Evolutionary conservation across 1,140 invertebrate species (phyloP), one percentile per base, ranked within the genome.

Genomic region (Homarus americanus): DNA sequence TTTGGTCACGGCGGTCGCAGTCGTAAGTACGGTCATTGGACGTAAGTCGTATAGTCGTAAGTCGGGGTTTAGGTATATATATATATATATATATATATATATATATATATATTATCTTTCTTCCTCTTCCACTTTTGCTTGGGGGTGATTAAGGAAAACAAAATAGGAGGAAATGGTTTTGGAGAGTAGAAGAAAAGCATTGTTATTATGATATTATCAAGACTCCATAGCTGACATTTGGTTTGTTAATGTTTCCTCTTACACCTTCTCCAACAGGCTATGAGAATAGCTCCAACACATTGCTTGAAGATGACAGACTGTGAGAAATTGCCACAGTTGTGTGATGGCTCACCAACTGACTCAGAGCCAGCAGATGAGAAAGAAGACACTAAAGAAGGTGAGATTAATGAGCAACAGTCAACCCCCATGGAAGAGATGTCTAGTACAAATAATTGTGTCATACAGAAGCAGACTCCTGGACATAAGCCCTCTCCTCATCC

Each of bases 391-490:
- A 38, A 86, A n/a, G 83, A 53, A 7, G 28, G 73, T 17, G 83
- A 75, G 1, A n/a, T 73, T 9, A 53, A 34, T 32, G 28, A 75
- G 72, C n/a, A 10, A n/a, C 24, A 88, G 36, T 7, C 49, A 63
- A 36, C 20, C n/a, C 0, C 12, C 20, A 36, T 38, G 49, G 83
- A 86, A 34, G 83, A 86, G 49, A 28, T 32, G 17, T 58, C 34
- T 15, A 84, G 82, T 72, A 84, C 82, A 84, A 84, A 69, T 44
- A 84, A n/a, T 63, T 38, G 41, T 28, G 32, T 49, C 17, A 15
- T 49, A 28, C 76, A 79, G n/a, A n/a, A n/a, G 10, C 53, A 44
- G 63, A 58, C 28, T 58, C 32, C 20, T 15, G 53, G 15, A 20
- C 15, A 20, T 4, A 58, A 58, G 53, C 24, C 53, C 12, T 58